Evolutionary conservation across 2,113 vertebrate genomes (phyloP).

Genomic region (Abramis brama): DNA sequence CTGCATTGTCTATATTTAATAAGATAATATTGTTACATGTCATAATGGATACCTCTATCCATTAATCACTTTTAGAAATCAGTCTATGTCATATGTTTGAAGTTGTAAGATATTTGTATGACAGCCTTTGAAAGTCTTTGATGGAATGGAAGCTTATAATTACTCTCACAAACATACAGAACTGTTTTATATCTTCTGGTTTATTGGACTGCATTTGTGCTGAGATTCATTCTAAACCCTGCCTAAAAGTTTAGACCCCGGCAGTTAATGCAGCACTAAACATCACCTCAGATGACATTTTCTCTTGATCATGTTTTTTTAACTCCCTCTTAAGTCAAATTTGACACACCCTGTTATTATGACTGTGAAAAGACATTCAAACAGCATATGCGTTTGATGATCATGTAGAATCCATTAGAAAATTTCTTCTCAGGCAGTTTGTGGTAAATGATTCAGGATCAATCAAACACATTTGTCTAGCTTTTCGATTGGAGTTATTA

Average conservation of each 20-base stretch:
- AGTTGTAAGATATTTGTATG: neutral
- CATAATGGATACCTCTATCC: neutral
- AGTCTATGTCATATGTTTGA: neutral
- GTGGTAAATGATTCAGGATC: constrained; percentile 1
- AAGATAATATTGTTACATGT: neutral
- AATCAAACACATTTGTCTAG: neutral
- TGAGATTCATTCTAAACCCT: neutral
- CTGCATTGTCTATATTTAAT: neutral
- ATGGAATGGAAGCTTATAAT: neutral
- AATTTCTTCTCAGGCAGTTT: neutral
- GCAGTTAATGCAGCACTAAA: neutral
- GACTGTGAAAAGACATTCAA: constrained; percentile 1
- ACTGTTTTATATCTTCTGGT: neutral
- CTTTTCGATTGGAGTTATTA: constrained; percentile 13
- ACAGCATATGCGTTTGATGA: neutral
- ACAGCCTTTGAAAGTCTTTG: neutral
- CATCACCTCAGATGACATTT: constrained; percentile 37
- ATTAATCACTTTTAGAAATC: neutral
- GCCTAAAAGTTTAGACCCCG: neutral
- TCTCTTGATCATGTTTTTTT: constrained; percentile 22
- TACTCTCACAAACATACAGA: neutral
- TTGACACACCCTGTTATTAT: constrained; percentile 28
- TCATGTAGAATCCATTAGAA: neutral
- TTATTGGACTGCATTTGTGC: neutral
- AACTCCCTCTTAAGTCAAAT: constrained; percentile 17